Evolutionary conservation across 2,113 vertebrate species (phyloP).

Genomic region (Alaudala cheleensis): DNA sequence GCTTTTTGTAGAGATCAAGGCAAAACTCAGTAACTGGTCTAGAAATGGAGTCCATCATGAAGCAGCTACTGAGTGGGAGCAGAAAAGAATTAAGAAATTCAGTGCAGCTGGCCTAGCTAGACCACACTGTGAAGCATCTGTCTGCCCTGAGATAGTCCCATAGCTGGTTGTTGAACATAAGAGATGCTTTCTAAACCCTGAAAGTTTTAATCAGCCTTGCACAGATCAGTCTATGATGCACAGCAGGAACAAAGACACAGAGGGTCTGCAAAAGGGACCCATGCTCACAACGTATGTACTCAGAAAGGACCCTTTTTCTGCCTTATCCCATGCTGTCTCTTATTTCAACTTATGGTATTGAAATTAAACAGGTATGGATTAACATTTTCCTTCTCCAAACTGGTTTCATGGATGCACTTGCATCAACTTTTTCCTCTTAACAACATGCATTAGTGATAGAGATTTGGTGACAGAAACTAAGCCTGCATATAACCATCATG

Average conservation of each 20-base stretch:
- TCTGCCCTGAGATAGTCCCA: neutral
- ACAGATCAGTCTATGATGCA: neutral
- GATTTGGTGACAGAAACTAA: neutral
- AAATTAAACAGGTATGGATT: neutral
- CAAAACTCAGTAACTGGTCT: conserved; percentile 69
- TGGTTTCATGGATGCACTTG: neutral
- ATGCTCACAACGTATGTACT: rapidly evolving
- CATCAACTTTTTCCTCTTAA: neutral
- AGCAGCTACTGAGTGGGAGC: neutral
- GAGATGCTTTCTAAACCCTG: neutral
- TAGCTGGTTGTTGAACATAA: neutral
- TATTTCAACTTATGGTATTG: neutral
- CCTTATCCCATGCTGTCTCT: neutral
- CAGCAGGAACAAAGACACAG: neutral
- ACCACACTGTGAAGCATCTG: neutral
- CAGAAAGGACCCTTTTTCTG: neutral
- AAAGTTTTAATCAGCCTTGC: neutral
- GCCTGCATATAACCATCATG: neutral
- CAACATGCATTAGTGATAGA: neutral
- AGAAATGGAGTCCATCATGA: conserved; percentile 59
- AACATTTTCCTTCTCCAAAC: neutral
- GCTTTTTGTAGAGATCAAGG: conserved; percentile 73
- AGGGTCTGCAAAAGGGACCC: neutral
- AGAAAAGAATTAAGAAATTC: neutral
- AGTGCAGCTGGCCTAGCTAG: neutral